A percentile compares a stretch with the other conserved stretches of the same genome.
These are phyloP conservation scores for Sialis fuliginosa DNA, from an alignment of 2,888 invertebrate genomes.

Conservation along the genomic window DNA sequence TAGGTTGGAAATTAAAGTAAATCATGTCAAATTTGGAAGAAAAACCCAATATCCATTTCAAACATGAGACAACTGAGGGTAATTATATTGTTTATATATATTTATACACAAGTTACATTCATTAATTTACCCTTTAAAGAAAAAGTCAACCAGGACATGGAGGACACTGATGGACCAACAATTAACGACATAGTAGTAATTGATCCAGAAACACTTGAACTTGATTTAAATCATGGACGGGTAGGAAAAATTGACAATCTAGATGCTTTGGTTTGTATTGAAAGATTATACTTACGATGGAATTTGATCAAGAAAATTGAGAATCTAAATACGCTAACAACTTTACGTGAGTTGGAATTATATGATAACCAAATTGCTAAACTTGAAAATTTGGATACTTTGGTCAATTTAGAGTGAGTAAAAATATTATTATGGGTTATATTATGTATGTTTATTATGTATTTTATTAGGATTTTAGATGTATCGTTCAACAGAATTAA, in stretches of 20 bases:
- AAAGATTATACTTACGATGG: constrained; percentile 78
- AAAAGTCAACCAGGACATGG: too few species aligned
- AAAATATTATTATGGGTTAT: not conserved
- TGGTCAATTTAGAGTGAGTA: constrained; percentile 79
- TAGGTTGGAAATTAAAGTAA: too few species aligned
- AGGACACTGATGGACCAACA: constrained; percentile 12
- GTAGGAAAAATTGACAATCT: constrained; percentile 72
- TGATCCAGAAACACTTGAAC: constrained; percentile 44
- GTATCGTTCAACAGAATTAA: constrained; percentile 88
- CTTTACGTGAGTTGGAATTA: constrained; percentile 74
- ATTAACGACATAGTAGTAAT: constrained; percentile 44
- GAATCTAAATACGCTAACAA: constrained; percentile 57
- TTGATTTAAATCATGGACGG: constrained; percentile 84
- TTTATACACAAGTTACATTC: too few species aligned
- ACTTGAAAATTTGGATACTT: constrained; percentile 74
- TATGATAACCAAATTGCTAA: constrained; percentile 93
- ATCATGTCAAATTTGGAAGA: too few species aligned
- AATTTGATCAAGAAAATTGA: constrained; percentile 92
- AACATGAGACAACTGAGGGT: too few species aligned
- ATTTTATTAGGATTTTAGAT: constrained; percentile 60
- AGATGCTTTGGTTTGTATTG: constrained; percentile 54
- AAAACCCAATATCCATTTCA: too few species aligned
- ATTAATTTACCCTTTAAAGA: too few species aligned
- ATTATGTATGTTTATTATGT: not conserved
- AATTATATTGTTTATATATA: too few species aligned